Percentiles rank a stretch among this genome's conserved stretches.
phyloP scores from a whole-genome alignment of 2,888 invertebrate genomes.

The Caenorhabditis sp. region DNA sequence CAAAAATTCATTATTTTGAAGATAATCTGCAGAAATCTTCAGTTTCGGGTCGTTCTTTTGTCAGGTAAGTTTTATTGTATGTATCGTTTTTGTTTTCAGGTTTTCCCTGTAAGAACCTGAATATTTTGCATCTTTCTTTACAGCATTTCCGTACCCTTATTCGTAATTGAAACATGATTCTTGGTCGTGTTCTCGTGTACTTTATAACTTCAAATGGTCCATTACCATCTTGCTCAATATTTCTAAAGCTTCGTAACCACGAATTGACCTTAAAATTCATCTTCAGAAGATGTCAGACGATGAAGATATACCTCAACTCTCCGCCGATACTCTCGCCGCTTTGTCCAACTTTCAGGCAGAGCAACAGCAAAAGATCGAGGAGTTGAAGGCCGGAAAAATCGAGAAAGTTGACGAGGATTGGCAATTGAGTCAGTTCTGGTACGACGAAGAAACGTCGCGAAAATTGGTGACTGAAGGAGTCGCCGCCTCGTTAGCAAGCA shows the following conservation, averaged over 20 bases:
- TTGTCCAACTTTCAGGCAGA: constrained; percentile 47
- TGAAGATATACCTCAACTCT: constrained; percentile 58
- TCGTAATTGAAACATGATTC: no score
- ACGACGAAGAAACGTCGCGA: constrained; percentile 87
- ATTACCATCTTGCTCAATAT: neutral
- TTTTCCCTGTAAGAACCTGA: no score
- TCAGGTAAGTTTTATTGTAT: no score
- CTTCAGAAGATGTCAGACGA: constrained; percentile 57
- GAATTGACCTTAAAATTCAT: no score
- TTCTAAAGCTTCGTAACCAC: no score
- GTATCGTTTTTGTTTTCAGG: no score
- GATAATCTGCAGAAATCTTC: no score
- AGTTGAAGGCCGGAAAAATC: constrained; percentile 21
- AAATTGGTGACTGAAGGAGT: constrained; percentile 55
- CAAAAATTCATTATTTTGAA: neutral
- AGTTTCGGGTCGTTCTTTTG: no score
- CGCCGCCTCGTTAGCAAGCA: constrained; percentile 15
- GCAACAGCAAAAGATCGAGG: constrained; percentile 24
- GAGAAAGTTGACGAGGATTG: constrained; percentile 65
- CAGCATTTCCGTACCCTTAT: no score
- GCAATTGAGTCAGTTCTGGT: constrained; percentile 89
- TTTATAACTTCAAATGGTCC: neutral
- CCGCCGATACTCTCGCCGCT: constrained; percentile 62
- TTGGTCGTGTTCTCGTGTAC: neutral
- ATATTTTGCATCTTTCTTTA: no score